Evolutionary conservation across 2,888 invertebrate genomes (phyloP).

Genomic region (Dasysyrphus tricinctus): DNA sequence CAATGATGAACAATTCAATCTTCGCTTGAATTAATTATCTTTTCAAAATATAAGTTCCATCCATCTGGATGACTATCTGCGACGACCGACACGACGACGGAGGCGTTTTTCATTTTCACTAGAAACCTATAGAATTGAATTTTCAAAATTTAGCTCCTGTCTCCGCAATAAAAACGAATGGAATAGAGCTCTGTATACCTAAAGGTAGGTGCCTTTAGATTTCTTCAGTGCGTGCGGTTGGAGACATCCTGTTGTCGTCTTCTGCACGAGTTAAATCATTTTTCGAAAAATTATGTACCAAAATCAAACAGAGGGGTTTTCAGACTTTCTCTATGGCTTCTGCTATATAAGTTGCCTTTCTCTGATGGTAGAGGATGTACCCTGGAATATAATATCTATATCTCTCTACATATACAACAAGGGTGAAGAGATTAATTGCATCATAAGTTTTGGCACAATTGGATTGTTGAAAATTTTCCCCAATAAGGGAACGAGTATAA

Average conservation of each 20-base stretch:
- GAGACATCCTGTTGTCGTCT: constrained; percentile 39
- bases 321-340: constrained; percentile 1
- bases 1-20: constrained; percentile 72
- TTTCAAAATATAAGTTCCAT: constrained; percentile 59
- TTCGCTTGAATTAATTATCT: constrained; percentile 74
- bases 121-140: constrained; percentile 10
- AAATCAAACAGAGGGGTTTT: constrained; percentile 21
- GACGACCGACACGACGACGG: neutral
- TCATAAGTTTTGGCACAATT: constrained; percentile 69
- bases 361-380: too few relatives aligned
- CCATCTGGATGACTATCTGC: constrained; percentile 12
- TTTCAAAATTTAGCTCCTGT: constrained; percentile 35
- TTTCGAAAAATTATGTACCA: constrained; percentile 51
- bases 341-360: neutral
- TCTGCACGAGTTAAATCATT: constrained; percentile 59
- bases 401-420: neutral
- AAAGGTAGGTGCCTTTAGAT: neutral
- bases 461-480: constrained; percentile 28
- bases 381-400: neutral
- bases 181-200: too few relatives aligned
- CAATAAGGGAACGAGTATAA: neutral
- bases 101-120: neutral
- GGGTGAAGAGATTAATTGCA: constrained; percentile 63
- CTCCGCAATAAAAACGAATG: neutral
- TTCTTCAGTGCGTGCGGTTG: constrained; percentile 36